phyloP scores from a whole-genome alignment of 2,888 invertebrate species.

The Volucella inflata region DNA sequence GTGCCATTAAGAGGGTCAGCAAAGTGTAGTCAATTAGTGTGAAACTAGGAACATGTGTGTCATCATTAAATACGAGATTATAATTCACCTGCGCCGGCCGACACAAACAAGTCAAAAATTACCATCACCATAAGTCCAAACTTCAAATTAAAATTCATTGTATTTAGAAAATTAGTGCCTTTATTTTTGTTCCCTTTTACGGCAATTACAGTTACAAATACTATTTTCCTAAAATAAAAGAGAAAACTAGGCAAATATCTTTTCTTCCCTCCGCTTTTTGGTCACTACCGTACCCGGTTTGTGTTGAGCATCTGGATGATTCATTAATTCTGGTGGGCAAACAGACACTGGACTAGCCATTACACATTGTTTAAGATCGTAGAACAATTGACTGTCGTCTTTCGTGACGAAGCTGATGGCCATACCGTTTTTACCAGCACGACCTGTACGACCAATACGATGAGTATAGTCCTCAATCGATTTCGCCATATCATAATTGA shows the following conservation, averaged over 20 bases:
- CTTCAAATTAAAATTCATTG: no score
- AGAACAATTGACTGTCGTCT: conserved; percentile 97
- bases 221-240: neutral
- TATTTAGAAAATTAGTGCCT: conserved; percentile 15
- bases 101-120: no score
- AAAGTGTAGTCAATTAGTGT: no score
- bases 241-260: conserved; percentile 92
- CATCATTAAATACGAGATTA: no score
- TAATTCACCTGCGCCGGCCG: no score
- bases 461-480: conserved; percentile 98
- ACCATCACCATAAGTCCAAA: no score
- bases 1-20: no score
- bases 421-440: conserved; percentile 98
- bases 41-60: no score
- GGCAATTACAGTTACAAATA: conserved; percentile 1
- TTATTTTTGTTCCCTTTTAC: conserved; percentile 14
- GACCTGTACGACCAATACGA: conserved; percentile 99
- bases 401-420: conserved; percentile 99
- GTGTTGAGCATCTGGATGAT: conserved; percentile 99
- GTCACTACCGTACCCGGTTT: conserved; percentile 98
- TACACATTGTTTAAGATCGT: conserved; percentile 97
- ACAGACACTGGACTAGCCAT: conserved; percentile 95
- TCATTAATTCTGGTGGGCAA: conserved; percentile 97
- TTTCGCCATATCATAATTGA: conserved; percentile 99
- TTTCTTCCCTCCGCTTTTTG: conserved; percentile 96